Evolutionary conservation across 2,888 invertebrate species (phyloP).

Genomic region (Pristionchus mayeri): DNA sequence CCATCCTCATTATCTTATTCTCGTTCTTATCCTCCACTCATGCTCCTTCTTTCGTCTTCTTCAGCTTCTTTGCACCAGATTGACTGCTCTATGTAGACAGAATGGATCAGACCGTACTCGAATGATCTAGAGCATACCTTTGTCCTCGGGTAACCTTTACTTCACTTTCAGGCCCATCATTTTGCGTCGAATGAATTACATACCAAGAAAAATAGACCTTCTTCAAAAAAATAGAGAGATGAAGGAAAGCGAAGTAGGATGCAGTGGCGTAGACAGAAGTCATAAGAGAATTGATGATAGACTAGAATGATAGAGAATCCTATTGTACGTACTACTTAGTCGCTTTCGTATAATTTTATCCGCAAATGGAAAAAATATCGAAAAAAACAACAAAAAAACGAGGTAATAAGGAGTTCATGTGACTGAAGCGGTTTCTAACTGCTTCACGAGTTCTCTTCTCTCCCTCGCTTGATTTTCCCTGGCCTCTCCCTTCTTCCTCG

Average conservation of each 20-base stretch:
- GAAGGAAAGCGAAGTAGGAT: too few species aligned
- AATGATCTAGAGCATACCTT: neutral
- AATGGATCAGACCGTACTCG: neutral
- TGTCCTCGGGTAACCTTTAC: too few species aligned
- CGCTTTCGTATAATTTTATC: too few species aligned
- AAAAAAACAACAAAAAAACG: neutral
- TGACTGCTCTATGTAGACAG: neutral
- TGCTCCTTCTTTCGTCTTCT: constrained; percentile 9
- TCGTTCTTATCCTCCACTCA: neutral
- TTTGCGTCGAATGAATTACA: too few species aligned
- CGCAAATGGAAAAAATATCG: neutral
- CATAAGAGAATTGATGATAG: too few species aligned
- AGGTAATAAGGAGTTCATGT: neutral
- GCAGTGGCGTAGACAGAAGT: too few species aligned
- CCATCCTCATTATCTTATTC: neutral
- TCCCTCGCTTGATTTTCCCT: constrained; percentile 26
- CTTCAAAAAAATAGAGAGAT: too few species aligned
- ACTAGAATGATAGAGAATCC: too few species aligned
- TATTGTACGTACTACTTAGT: neutral
- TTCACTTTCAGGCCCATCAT: neutral
- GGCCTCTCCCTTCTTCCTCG: constrained; percentile 24
- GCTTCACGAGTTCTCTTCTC: constrained; percentile 24
- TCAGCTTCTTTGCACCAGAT: neutral
- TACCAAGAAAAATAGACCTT: too few species aligned
- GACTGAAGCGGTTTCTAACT: neutral